These are phyloP conservation scores for Parelbella ahira DNA, from an alignment of 2,888 invertebrate species.

Conservation along the genomic window DNA sequence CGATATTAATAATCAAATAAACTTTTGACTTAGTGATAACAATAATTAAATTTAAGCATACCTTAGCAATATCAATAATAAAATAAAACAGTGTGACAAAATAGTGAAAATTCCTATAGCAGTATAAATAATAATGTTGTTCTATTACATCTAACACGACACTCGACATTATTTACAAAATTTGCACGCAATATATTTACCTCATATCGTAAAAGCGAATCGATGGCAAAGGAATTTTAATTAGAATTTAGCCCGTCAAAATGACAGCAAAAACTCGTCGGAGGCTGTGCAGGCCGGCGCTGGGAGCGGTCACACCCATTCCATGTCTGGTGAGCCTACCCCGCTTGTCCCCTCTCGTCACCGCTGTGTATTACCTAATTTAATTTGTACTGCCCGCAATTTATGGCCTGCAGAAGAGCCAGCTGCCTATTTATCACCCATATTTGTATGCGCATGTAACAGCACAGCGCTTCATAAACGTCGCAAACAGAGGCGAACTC, in stretches of 20 bases:
- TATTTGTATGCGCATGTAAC: slow-evolving; percentile 31
- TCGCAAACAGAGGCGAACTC: slow-evolving; percentile 5
- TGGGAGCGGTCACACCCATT: slow-evolving; percentile 67
- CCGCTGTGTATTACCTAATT: slow-evolving; percentile 77
- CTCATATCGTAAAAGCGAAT: slow-evolving; percentile 24
- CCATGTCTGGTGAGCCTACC: slow-evolving; percentile 64
- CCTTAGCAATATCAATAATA: no score
- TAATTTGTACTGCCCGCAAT: slow-evolving; percentile 76
- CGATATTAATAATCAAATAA: no score
- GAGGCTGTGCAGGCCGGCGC: slow-evolving; percentile 37
- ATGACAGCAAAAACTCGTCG: slow-evolving; percentile 42
- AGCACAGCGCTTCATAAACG: slow-evolving; percentile 5
- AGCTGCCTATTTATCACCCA: slow-evolving; percentile 61
- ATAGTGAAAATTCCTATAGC: no score
- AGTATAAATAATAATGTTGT: no score
- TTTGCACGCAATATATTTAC: slow-evolving; percentile 22
- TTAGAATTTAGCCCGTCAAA: slow-evolving; percentile 32
- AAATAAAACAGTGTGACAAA: no score
- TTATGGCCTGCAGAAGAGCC: slow-evolving; percentile 69
- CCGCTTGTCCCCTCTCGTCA: slow-evolving; percentile 70
- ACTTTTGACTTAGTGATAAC: no score
- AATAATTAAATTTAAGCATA: no score
- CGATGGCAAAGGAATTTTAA: slow-evolving; percentile 30
- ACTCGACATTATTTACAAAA: slow-evolving; percentile 9
- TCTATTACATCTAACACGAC: no score